Evolutionary conservation across 2,797 vertebrate species (phyloP), one percentile per base, ranked within the genome.

Genomic region (Pseudomugil gertrudae): DNA sequence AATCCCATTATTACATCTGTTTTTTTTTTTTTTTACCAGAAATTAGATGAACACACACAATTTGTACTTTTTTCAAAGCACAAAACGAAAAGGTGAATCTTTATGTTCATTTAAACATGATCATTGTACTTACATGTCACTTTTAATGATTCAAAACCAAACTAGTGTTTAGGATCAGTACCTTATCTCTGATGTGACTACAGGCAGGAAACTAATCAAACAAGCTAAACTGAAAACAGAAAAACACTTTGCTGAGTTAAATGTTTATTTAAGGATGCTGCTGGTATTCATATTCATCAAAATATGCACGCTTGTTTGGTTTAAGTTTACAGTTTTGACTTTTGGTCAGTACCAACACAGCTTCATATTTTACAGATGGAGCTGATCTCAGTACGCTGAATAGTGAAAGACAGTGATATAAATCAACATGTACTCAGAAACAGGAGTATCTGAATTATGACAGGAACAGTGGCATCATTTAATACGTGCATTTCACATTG

Each of bases 301-400:
- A 30, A 66, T 56, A 48, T 33, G 63, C 48, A 60, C 26, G 56
- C 19, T 10, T 36, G 14, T 55, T 61, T 38, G 36, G 50, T 59
- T 70, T 19, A 36, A 43, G 2, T 35, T 62, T 43, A 32, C 30
- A 56, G 29, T 43, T 74, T 62, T 2, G 17, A 55, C 26, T 55
- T 65, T 59, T 57, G 68, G 33, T 69, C 53, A 35, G 3, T 55
- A 53, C 64, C 45, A 48, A 56, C n/a, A 57, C 45, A 57, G 30
- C n/a, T 62, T 27, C 62, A 40, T 2, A 4, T 14, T 3, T 53
- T 33, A 52, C 33, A 72, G 48, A 1, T 21, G 38, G 9, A 47
- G 59, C 38, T 0, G 30, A 72, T 38, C 77, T 77, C 84, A 88
- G 75, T 75, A 81, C 84, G 50, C 45, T 63, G 13, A 2, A 36